Conservation (phyloP, 2,797 vertebrate genomes). For the Halcyon chelicuti region DNA sequence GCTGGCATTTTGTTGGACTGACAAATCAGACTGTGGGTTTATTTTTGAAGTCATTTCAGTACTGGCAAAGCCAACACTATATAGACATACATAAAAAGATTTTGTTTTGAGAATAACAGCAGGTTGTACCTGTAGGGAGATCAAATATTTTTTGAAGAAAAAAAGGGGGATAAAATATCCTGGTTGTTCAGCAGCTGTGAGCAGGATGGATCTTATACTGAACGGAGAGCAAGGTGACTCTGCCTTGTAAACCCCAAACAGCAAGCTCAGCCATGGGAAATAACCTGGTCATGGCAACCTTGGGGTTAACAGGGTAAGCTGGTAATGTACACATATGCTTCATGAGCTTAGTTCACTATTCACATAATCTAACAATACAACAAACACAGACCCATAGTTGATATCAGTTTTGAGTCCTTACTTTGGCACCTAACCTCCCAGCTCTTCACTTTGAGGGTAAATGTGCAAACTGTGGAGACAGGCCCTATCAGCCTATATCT, state of each 20-base stretch:
- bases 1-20: background rate
- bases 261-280: fast-evolving
- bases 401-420: background rate
- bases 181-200: background rate
- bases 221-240: background rate
- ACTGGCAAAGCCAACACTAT: background rate
- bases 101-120: background rate
- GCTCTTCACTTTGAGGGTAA: background rate
- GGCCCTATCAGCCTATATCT: background rate
- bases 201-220: background rate
- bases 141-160: background rate
- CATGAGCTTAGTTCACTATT: background rate
- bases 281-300: background rate
- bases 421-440: background rate
- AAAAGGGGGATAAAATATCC: background rate
- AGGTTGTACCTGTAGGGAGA: background rate
- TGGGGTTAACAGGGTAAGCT: background rate
- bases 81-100: background rate
- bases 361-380: background rate
- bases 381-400: fast-evolving
- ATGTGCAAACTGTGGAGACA: background rate
- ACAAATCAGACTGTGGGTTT: background rate
- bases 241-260: background rate
- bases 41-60: constrained; percentile 23
- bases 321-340: background rate